Conservation (phyloP, 2,888 invertebrate species). For the Leucania comma region DNA sequence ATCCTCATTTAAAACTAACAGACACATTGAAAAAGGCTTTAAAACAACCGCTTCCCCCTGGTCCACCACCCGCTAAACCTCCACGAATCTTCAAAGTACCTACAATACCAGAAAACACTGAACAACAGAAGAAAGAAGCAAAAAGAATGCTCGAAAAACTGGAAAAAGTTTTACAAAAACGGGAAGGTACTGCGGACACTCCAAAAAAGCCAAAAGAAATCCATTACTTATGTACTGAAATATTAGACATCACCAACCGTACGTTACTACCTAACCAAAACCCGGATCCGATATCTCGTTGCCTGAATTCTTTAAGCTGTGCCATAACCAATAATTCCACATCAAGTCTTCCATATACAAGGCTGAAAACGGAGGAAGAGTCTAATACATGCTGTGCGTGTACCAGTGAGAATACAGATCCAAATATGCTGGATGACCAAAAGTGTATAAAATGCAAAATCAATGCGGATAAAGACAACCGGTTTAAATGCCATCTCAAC, state of each 20-base stretch:
- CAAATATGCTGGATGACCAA: slow-evolving; percentile 43
- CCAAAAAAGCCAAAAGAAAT: slow-evolving; percentile 84
- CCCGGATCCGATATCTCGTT: slow-evolving; percentile 79
- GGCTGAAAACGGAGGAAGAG: slow-evolving; percentile 68
- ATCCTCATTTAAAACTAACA: slow-evolving; percentile 85
- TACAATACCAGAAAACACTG: slow-evolving; percentile 71
- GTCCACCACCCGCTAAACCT: slow-evolving; percentile 94
- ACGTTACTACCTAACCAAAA: slow-evolving; percentile 75
- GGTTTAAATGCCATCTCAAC: slow-evolving; percentile 85
- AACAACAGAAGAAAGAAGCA: slow-evolving; percentile 86
- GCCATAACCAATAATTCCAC: slow-evolving; percentile 79
- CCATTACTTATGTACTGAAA: slow-evolving; percentile 88
- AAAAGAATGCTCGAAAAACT: slow-evolving; percentile 92
- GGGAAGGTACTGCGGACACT: slow-evolving; percentile 75
- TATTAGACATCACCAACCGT: slow-evolving; percentile 83
- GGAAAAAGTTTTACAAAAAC: slow-evolving; percentile 90
- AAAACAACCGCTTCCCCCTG: slow-evolving; percentile 92
- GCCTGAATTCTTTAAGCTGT: slow-evolving; percentile 86
- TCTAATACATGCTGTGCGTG: slow-evolving; percentile 73
- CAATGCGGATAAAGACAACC: slow-evolving; percentile 74
- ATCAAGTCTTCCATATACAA: slow-evolving; percentile 83
- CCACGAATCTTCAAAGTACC: slow-evolving; percentile 91
- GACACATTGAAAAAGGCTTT: slow-evolving; percentile 92
- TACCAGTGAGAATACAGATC: slow-evolving; percentile 71
- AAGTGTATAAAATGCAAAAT: slow-evolving; percentile 77